phyloP scores from a whole-genome alignment of 1,140 invertebrate genomes.

The Pseudachorutes palmiensis region DNA sequence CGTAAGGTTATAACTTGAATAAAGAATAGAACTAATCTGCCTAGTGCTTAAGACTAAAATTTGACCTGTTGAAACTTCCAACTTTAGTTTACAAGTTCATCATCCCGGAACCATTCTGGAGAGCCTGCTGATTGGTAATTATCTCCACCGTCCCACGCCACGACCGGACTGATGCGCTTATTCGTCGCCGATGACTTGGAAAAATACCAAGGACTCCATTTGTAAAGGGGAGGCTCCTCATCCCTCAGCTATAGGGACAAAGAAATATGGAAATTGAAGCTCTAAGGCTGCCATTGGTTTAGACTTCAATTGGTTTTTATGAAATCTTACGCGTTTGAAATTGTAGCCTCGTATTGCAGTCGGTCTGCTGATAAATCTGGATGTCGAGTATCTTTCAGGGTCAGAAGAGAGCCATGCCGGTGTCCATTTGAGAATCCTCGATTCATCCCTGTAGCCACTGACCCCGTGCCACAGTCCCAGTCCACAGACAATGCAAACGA shows the following conservation, averaged over 20 bases:
- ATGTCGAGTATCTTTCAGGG: neutral
- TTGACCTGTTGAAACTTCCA: neutral
- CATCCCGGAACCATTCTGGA: neutral
- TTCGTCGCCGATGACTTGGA: too few species aligned
- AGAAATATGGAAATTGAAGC: neutral
- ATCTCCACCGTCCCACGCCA: neutral
- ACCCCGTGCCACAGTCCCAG: neutral
- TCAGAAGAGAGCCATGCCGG: neutral
- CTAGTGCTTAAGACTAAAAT: neutral
- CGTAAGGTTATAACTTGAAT: neutral
- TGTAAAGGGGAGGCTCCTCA: neutral
- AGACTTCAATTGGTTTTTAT: too few species aligned
- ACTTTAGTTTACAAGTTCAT: neutral
- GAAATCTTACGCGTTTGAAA: neutral
- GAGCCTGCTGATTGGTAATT: neutral
- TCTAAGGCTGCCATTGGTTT: neutral
- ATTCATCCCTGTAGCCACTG: neutral
- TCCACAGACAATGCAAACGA: too few species aligned
- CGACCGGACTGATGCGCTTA: too few species aligned
- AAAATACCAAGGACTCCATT: neutral
- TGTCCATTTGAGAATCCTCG: neutral
- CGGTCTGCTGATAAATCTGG: neutral
- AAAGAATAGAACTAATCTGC: neutral
- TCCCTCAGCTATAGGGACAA: neutral
- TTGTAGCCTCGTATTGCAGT: neutral